Evolutionary conservation across 2,888 invertebrate species (phyloP).

Genomic region (Dynastes hyllus): DNA sequence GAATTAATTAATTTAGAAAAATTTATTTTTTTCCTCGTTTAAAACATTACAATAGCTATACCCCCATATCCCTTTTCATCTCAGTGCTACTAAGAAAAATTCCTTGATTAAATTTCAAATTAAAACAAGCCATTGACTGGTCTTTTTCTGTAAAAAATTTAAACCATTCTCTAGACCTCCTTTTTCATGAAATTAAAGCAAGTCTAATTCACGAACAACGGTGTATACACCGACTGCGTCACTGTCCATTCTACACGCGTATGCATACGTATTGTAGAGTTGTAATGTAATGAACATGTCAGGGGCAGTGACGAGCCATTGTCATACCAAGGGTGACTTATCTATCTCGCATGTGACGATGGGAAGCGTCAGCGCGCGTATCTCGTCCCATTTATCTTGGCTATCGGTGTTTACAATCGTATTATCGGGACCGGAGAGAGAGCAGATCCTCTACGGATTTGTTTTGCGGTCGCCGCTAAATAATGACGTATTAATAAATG

Average conservation of each 20-base stretch:
- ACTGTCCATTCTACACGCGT: neutral
- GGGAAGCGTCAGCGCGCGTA: constrained; percentile 56
- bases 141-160: too few species aligned
- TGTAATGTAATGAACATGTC: constrained; percentile 67
- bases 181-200: neutral
- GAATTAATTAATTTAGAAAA: too few species aligned
- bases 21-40: too few species aligned
- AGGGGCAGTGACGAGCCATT: constrained; percentile 63
- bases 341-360: constrained; percentile 55
- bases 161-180: too few species aligned
- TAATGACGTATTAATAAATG: constrained; percentile 46
- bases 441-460: constrained; percentile 49
- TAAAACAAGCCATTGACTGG: too few species aligned
- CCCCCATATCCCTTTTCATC: too few species aligned
- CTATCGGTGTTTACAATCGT: constrained; percentile 63
- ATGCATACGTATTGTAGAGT: neutral
- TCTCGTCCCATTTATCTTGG: constrained; percentile 59
- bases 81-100: too few species aligned
- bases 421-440: constrained; percentile 56
- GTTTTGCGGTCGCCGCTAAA: constrained; percentile 50
- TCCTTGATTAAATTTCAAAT: too few species aligned
- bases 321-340: constrained; percentile 60
- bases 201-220: neutral
- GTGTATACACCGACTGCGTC: neutral
- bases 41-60: too few species aligned